Base-by-base conservation (phyloP, 92 coral and sea anemone genomes). In the Pocillopora meandrina region DNA sequence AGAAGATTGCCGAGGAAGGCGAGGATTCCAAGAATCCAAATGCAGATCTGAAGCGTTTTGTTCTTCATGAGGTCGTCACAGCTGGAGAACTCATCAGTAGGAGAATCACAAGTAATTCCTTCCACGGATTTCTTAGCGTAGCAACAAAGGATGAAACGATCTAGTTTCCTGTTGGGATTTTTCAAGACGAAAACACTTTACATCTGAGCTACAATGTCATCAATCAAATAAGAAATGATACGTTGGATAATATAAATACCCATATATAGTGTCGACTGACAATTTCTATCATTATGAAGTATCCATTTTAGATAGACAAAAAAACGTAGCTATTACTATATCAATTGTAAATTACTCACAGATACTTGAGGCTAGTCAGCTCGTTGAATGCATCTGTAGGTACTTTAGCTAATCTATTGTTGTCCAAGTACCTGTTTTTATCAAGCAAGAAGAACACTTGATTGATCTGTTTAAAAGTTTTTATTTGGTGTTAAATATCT, bases 61-160 rank as follows among this genome's bases (percentile, higher is more conserved):
- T 89, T 89, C 78, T 92, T 92, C 95, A 92, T 89, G 63, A 92
- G 84, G 60, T 92, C 95, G 34, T 92, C 95, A 47, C 95, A 92
- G 80, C 92, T 92, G 13, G 95, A 92, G 68, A 92, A 92, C 19
- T 77, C 88, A 62, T 92, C 92, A 17, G 72, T 70, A 65, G 88
- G 92, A 12, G 92, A 89, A 17, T 83, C 83, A 55, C 91, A 87
- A 1, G 33, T 18, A 9, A 90, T 82, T 12, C 86, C 90, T 19
- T 13, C 52, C 75, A 86, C 82, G 2, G 93, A 81, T 56, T 90
- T 90, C 36, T 83, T 61, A 10, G 93, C 93, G 77, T 90, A 90
- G 75, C 93, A 90, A 72, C 93, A 90, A 20, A 76, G 75, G 56
- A 90, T 87, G 60, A 90, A 90, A 15, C 74, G 84, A 56, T 90